phyloP scores from a whole-genome alignment of 1,140 invertebrate species.

The Olivierus martensii region DNA sequence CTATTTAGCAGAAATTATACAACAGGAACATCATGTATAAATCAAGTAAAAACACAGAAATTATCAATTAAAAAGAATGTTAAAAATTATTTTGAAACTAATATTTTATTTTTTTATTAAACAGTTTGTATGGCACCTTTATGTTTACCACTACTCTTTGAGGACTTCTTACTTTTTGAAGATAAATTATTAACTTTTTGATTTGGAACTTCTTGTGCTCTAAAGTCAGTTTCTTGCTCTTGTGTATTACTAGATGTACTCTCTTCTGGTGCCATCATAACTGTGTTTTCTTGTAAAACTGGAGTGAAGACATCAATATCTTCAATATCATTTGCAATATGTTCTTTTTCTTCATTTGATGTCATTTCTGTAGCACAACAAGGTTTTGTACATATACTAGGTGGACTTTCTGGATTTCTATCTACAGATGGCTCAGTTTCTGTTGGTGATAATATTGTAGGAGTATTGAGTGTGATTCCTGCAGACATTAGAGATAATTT shows the following conservation, averaged over 20 bases:
- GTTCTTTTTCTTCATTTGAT: slow-evolving; percentile 10
- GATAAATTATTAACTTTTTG: background rate
- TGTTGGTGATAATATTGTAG: background rate
- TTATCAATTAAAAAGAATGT: too few species aligned
- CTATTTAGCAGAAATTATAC: too few species aligned
- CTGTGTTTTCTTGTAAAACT: background rate
- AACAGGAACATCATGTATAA: too few species aligned
- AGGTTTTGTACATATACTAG: slow-evolving; percentile 9
- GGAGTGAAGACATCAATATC: background rate
- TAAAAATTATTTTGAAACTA: too few species aligned
- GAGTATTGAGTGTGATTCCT: background rate
- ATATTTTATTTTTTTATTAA: background rate
- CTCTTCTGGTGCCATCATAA: background rate
- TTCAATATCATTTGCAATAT: background rate
- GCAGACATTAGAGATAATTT: background rate
- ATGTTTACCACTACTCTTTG: background rate
- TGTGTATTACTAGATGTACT: background rate
- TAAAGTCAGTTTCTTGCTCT: background rate
- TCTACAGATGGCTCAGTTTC: background rate
- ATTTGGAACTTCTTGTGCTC: background rate
- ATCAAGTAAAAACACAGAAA: too few species aligned
- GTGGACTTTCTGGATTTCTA: slow-evolving; percentile 2
- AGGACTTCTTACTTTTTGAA: background rate
- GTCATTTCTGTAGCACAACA: slow-evolving; percentile 9
- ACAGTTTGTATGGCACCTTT: slow-evolving; percentile 16